A percentile compares a stretch with the other conserved stretches of the same genome.
Evolutionary conservation across 2,797 vertebrate species (phyloP).

Genomic region (Periophthalmus magnuspinnatus): DNA sequence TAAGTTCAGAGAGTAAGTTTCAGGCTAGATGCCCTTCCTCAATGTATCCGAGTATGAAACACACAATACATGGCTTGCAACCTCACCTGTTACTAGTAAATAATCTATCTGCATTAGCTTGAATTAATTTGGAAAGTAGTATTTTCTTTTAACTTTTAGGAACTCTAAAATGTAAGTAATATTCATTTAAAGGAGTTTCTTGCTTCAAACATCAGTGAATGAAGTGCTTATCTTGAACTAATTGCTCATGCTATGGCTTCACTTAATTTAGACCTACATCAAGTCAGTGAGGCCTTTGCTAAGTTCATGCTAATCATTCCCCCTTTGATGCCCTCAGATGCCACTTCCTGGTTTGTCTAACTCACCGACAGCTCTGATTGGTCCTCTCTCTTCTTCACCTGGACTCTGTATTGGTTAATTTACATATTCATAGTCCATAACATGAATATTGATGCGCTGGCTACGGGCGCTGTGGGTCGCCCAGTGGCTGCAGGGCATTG

Average conservation of each 20-base stretch:
- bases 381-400: slow-evolving; percentile 69
- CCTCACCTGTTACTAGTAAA: no score
- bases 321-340: slow-evolving; percentile 34
- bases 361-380: slow-evolving; percentile 49
- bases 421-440: slow-evolving; percentile 72
- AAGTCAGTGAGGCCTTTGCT: slow-evolving; percentile 1
- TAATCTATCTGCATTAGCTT: not conserved
- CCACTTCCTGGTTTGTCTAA: slow-evolving; percentile 40
- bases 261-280: slow-evolving; percentile 21
- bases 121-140: not conserved
- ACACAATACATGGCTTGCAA: no score
- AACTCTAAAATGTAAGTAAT: not conserved
- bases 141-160: not conserved
- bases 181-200: not conserved
- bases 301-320: slow-evolving; percentile 9
- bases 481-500: slow-evolving; percentile 85
- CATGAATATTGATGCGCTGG: slow-evolving; percentile 81
- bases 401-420: slow-evolving; percentile 62
- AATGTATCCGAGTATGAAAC: no score
- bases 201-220: slow-evolving; percentile 4
- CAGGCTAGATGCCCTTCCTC: no score
- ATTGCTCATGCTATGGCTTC: not conserved
- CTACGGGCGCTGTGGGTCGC: slow-evolving; percentile 78
- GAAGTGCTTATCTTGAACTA: not conserved
- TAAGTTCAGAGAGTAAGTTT: no score